Conservation (phyloP, 2,797 vertebrate species). For the Sebastes vulpes region DNA sequence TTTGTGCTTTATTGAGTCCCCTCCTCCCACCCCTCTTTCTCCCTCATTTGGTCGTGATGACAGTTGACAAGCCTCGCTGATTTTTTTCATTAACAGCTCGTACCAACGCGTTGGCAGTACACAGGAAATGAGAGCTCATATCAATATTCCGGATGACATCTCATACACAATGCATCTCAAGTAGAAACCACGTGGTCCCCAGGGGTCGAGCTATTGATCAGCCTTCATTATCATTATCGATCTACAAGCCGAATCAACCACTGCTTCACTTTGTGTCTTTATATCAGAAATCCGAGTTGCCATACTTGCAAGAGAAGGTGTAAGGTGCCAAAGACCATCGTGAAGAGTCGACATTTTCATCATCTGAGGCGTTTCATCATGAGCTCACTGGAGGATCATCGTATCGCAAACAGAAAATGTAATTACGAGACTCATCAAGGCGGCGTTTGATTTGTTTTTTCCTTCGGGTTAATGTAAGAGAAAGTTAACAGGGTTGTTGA, state of each 20-base stretch:
- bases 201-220: slow-evolving; percentile 42
- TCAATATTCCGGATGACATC: slow-evolving; percentile 72
- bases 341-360: neutral
- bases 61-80: slow-evolving; percentile 72
- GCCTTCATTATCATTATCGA: slow-evolving; percentile 70
- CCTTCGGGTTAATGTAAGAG: slow-evolving; percentile 48
- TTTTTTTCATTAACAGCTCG: slow-evolving; percentile 76
- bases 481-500: slow-evolving; percentile 58
- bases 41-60: slow-evolving; percentile 73
- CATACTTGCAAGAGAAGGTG: neutral
- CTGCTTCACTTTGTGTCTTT: slow-evolving; percentile 19
- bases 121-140: slow-evolving; percentile 81
- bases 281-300: neutral
- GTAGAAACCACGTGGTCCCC: slow-evolving; percentile 17
- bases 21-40: slow-evolving; percentile 46
- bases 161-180: slow-evolving; percentile 62
- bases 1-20: slow-evolving; percentile 56
- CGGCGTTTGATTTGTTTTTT: slow-evolving; percentile 27
- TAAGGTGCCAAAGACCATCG: neutral
- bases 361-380: slow-evolving; percentile 26
- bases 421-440: slow-evolving; percentile 42
- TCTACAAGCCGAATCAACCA: slow-evolving; percentile 24
- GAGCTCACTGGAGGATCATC: slow-evolving; percentile 13
- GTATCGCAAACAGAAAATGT: slow-evolving; percentile 14
- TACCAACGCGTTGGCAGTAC: slow-evolving; percentile 13